Percentiles rank a stretch among this genome's conserved stretches.
Conservation (phyloP, 2,888 invertebrate genomes). For the Drosophila neonasuta region DNA sequence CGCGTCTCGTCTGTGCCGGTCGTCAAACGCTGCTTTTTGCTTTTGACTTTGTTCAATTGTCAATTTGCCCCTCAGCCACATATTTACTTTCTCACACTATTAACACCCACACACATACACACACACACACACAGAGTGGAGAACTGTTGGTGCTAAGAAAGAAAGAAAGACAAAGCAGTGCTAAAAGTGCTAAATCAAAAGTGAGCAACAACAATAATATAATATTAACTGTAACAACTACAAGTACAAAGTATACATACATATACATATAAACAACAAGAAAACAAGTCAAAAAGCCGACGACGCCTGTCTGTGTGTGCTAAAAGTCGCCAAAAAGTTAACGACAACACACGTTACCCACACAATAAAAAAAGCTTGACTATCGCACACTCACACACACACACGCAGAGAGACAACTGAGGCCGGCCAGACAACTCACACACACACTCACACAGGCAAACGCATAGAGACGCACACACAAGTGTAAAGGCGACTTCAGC, state of each 20-base stretch:
- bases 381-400: conserved; percentile 50
- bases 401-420: conserved; percentile 46
- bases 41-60: conserved; percentile 6
- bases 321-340: conserved; percentile 51
- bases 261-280: conserved; percentile 8
- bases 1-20: conserved; percentile 72
- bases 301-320: conserved; percentile 50
- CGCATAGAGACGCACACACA: conserved; percentile 4
- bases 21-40: conserved; percentile 40
- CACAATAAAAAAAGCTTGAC: conserved; percentile 55
- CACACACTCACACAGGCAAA: conserved; percentile 12
- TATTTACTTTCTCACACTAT: conserved; percentile 17
- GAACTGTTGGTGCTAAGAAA: conserved; percentile 45
- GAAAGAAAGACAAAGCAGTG: conserved; percentile 58
- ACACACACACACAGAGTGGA: conserved; percentile 23
- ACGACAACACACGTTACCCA: conserved; percentile 63
- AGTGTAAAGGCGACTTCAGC: conserved; percentile 39
- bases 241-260: not conserved
- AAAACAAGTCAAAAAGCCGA: conserved; percentile 45
- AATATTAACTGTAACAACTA: conserved; percentile 13
- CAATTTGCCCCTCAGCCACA: conserved; percentile 25
- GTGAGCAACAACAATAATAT: conserved; percentile 31
- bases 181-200: conserved; percentile 42
- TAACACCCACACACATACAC: conserved; percentile 17
- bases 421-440: conserved; percentile 56